Base-by-base conservation (phyloP, 2,888 invertebrate genomes). In the Pogonocherus hispidulus region DNA sequence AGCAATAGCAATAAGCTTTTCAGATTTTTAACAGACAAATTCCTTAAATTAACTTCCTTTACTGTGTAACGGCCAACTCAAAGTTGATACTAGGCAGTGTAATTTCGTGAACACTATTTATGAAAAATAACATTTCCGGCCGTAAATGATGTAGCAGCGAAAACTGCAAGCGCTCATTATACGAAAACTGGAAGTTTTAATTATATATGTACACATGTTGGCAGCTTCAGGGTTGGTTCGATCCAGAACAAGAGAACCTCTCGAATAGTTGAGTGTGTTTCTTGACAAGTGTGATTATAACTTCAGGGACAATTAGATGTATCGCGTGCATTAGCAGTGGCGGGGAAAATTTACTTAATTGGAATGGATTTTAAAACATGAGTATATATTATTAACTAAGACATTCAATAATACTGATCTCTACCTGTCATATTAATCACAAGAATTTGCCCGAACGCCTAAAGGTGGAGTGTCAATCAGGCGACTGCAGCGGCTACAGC, bases 111-210 rank as follows among this genome's bases (percentile, higher is more conserved):
- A 23, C 23, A 51, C 22, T 51, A 14, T n/a, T n/a, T 51, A n/a
- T 5, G 52, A 52, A 52, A 52, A 52, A 52, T 52, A 32, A 52
- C 27, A 32, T 52, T 32, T 52, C 52, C 27, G 9, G 16, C 19
- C 22, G 19, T n/a, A 27, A 52, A 52, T 27, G 23, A 52, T 8
- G 16, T 9, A 16, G 23, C n/a, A 19, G 32, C 32, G 52, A 52
- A 35, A 52, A 52, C 32, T 32, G 32, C 32, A 23, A 51, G 23
- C 49, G 5, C 23, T 22, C 49, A 51, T 51, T 23, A 51, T 51
- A 23, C 23, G 14, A 23, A 16, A 51, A 5, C 23, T 14, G 19
- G 32, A 52, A 52, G 52, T 52, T 52, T 27, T 35, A 52, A 52
- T 52, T 18, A 18, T 18, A 41, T n/a, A 32, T 18, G 32, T 14